Evolutionary conservation across 2,888 invertebrate genomes (phyloP).

Genomic region (Stratiomys singularior): DNA sequence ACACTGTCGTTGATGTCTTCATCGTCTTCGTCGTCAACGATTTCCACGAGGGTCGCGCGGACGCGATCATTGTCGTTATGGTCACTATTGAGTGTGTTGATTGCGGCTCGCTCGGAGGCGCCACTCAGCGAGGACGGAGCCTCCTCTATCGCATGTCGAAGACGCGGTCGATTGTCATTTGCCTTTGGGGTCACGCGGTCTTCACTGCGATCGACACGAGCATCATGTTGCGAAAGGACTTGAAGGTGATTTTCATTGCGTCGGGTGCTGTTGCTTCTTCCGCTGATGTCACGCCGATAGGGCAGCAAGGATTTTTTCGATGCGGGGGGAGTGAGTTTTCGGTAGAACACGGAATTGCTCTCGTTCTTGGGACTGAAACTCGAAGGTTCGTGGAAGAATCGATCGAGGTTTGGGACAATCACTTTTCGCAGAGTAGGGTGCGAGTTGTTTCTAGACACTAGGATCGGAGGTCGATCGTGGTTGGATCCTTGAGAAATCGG

Average conservation of each 20-base stretch:
- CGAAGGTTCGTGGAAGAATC: conserved; percentile 10
- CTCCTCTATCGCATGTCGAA: not conserved
- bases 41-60: conserved; percentile 37
- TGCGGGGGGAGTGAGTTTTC: conserved; percentile 54
- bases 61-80: conserved; percentile 47
- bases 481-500: conserved; percentile 14
- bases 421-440: conserved; percentile 21
- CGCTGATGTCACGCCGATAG: conserved; percentile 38
- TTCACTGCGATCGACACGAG: conserved; percentile 47
- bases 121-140: not conserved
- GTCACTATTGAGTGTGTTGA: not conserved
- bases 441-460: conserved; percentile 9
- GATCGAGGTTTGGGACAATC: conserved; percentile 13
- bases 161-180: not conserved
- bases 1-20: conserved; percentile 31
- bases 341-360: conserved; percentile 44
- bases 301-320: conserved; percentile 49
- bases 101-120: not conserved
- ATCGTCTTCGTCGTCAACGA: conserved; percentile 40
- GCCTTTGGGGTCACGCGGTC: conserved; percentile 46
- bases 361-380: not conserved
- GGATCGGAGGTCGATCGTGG: conserved; percentile 16
- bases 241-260: conserved; percentile 14
- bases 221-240: conserved; percentile 45
- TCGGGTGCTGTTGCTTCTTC: conserved; percentile 29